Percentiles rank a stretch among this genome's conserved stretches.
Evolutionary conservation across 2,888 invertebrate genomes (phyloP).

Genomic region (Oegoconia quadripuncta): DNA sequence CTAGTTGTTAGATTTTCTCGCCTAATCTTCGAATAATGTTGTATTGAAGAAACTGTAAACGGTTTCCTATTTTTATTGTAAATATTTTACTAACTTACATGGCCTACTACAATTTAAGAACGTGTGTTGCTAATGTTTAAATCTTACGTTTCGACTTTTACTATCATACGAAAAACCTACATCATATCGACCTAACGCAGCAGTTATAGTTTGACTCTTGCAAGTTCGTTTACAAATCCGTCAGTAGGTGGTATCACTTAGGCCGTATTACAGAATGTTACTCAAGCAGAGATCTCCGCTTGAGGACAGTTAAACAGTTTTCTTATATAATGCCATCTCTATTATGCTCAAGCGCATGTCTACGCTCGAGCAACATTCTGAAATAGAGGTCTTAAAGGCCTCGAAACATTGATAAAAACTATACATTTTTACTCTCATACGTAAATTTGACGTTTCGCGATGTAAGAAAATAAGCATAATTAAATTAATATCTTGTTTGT

Average conservation of each 20-base stretch:
- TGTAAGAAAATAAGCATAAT: conserved; percentile 10
- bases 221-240: too few relatives aligned
- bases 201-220: too few relatives aligned
- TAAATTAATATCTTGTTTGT: conserved; percentile 34
- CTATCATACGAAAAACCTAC: conserved; percentile 23
- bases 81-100: conserved; percentile 72
- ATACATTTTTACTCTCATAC: conserved; percentile 34
- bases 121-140: conserved; percentile 66
- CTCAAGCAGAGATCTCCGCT: too few relatives aligned
- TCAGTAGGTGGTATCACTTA: conserved; percentile 1
- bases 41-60: conserved; percentile 65
- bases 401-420: conserved; percentile 12
- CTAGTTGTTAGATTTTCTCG: conserved; percentile 71
- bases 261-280: too few relatives aligned
- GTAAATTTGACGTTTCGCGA: conserved; percentile 26
- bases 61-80: conserved; percentile 71
- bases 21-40: conserved; percentile 69
- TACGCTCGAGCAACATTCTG: too few relatives aligned
- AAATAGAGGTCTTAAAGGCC: neutral
- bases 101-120: conserved; percentile 68
- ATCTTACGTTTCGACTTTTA: conserved; percentile 62
- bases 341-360: too few relatives aligned
- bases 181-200: conserved; percentile 43
- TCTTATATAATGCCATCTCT: too few relatives aligned
- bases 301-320: too few relatives aligned